Base-by-base conservation (phyloP, 2,113 vertebrate genomes). In the Rutilus rutilus region DNA sequence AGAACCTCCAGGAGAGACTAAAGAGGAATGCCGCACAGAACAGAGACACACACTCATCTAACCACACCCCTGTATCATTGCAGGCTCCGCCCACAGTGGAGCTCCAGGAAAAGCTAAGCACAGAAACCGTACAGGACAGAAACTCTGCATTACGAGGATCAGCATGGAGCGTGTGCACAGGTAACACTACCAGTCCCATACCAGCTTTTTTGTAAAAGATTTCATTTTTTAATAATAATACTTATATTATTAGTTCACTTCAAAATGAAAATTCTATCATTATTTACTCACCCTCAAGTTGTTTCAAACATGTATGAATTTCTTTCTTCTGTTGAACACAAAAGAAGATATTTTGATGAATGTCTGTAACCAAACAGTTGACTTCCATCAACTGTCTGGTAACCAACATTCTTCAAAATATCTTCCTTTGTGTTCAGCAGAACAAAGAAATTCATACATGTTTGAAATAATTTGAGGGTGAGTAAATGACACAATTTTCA, bases 91-190 rank as follows among this genome's bases (percentile, higher is more conserved):
- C 86, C 82, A 50, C 75, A 17, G 93, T 95, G 50, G 93, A 94
- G 67, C 90, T 93, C 4, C 89, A 87, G 84, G 90, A 95, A 85
- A 36, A 91, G n/a, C 90, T 94, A 15, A 88, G 89, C 73, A n/a
- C 90, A 4, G 91, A 93, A 19, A 64, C 86, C 11, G 76, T 95
- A 59, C 93, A 94, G 4, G 96, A 97, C 65, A 96, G 94, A 76
- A 95, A 92, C 12, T 93, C 91, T 25, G 87, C 93, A 0, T 92
- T 99, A 65, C 92, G 94, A 83, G 97, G 97, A 0, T 98, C 97
- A 0, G 87, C 93, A 0, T 99, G 98, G 97, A 96, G 97, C 89
- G 89, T 99, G 83, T 93, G 94, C 86, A 86, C 91, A 93, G 96
- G 96, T 97, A 93, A 90, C 77, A 54, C 1, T 1, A 9, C 30